Evolutionary conservation across 1,140 invertebrate species (phyloP).

Genomic region (Drosophila ironensis): DNA sequence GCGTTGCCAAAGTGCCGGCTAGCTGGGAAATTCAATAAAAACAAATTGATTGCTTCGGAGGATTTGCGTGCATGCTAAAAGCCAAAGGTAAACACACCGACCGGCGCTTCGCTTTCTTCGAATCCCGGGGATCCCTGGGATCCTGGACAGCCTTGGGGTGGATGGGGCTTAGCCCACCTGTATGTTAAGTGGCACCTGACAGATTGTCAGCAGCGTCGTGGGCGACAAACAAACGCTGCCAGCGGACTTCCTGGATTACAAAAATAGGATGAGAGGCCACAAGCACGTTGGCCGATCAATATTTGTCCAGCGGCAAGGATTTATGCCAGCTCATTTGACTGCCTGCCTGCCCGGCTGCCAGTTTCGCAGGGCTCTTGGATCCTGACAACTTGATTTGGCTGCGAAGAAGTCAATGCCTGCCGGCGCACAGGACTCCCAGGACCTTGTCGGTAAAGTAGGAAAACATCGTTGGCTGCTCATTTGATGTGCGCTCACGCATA

Average conservation of each 20-base stretch:
- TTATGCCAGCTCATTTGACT: slow-evolving; percentile 72
- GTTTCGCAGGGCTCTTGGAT: not conserved
- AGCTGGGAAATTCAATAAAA: slow-evolving; percentile 71
- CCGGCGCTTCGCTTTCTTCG: not conserved
- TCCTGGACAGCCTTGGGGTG: not conserved
- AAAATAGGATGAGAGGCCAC: not conserved
- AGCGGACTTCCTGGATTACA: slow-evolving; percentile 22
- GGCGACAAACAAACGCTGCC: slow-evolving; percentile 53
- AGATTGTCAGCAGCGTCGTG: slow-evolving; percentile 50
- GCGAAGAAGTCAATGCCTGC: slow-evolving; percentile 24
- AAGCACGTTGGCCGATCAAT: slow-evolving; percentile 36
- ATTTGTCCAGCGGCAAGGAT: slow-evolving; percentile 47
- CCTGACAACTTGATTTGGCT: slow-evolving; percentile 67
- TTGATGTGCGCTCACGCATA: slow-evolving; percentile 55
- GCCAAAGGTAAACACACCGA: slow-evolving; percentile 52
- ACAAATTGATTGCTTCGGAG: slow-evolving; percentile 71
- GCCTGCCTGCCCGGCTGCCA: not conserved
- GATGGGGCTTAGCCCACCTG: slow-evolving; percentile 32
- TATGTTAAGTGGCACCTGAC: slow-evolving; percentile 67
- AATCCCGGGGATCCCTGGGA: not conserved
- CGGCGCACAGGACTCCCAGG: slow-evolving; percentile 5
- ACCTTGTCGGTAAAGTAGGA: slow-evolving; percentile 18
- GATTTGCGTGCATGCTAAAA: slow-evolving; percentile 65
- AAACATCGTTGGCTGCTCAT: slow-evolving; percentile 43
- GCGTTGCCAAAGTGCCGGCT: slow-evolving; percentile 30